Evolutionary conservation across 1,140 invertebrate genomes (phyloP).

Genomic region (Pseudomyrmex concolor): DNA sequence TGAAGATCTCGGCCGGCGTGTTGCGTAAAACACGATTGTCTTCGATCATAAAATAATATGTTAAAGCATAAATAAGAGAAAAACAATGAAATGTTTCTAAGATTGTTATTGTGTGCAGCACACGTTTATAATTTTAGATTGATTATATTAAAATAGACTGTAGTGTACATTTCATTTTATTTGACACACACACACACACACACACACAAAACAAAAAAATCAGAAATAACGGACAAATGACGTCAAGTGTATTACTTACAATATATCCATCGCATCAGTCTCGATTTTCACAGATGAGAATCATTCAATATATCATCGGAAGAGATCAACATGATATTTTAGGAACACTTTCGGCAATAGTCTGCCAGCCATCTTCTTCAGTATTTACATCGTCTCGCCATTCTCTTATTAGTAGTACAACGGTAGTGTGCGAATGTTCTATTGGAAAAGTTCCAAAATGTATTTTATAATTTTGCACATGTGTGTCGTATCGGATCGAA

Average conservation of each 20-base stretch:
- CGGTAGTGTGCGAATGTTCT: neutral
- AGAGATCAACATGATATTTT: conserved; percentile 30
- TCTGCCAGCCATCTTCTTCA: neutral
- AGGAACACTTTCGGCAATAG: conserved; percentile 28
- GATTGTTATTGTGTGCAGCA: neutral
- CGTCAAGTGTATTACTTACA: neutral
- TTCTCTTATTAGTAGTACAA: neutral
- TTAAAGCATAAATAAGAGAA: conserved; percentile 31
- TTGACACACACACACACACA: neutral
- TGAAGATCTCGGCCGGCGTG: neutral
- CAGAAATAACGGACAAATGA: neutral
- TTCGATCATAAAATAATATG: conserved; percentile 27
- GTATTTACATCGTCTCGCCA: conserved; percentile 15
- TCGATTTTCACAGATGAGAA: conserved; percentile 4
- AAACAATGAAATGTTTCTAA: conserved; percentile 24
- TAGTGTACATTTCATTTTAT: conserved; percentile 14
- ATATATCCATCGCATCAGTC: conserved; percentile 8
- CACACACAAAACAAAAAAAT: conserved; percentile 4
- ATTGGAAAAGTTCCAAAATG: conserved; percentile 58
- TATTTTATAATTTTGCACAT: conserved; percentile 30
- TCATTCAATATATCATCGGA: conserved; percentile 27
- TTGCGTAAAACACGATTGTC: conserved; percentile 3
- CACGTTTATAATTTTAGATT: neutral
- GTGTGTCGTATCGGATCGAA: conserved; percentile 32
- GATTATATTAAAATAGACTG: conserved; percentile 1